These are phyloP conservation scores for Drosophila albomicans DNA, from an alignment of 1,140 invertebrate species.

Conservation along the genomic window DNA sequence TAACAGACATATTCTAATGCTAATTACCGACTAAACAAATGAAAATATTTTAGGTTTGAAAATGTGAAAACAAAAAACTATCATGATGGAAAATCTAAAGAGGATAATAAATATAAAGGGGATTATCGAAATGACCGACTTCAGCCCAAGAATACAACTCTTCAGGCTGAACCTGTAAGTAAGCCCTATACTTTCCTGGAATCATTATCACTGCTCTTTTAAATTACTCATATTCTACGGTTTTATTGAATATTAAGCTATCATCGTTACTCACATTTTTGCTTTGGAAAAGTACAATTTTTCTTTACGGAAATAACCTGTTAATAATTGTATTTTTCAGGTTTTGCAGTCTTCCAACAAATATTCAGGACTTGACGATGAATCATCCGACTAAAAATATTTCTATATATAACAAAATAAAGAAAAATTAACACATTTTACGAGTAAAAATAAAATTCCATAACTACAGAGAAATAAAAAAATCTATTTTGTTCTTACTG, in stretches of 20 bases:
- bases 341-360: slow-evolving; percentile 72
- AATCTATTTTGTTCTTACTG: too few relatives aligned
- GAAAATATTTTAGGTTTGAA: slow-evolving; percentile 37
- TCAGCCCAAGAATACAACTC: slow-evolving; percentile 53
- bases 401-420: slow-evolving; percentile 68
- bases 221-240: too few relatives aligned
- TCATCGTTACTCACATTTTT: too few relatives aligned
- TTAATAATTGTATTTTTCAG: slow-evolving; percentile 41
- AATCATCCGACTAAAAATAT: slow-evolving; percentile 72
- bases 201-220: too few relatives aligned
- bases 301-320: background rate
- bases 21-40: too few relatives aligned
- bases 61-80: slow-evolving; percentile 29
- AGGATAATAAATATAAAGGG: slow-evolving; percentile 59
- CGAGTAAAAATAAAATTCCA: slow-evolving; percentile 45
- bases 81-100: slow-evolving; percentile 47
- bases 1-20: background rate
- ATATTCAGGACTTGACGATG: slow-evolving; percentile 80
- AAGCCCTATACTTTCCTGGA: background rate
- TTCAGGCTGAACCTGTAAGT: slow-evolving; percentile 62
- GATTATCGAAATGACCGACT: slow-evolving; percentile 52
- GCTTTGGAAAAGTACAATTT: background rate
- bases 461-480: slow-evolving; percentile 27
- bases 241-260: too few relatives aligned
- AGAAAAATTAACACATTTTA: slow-evolving; percentile 64